Conservation (phyloP, 2,888 invertebrate genomes). For the Bugula neritina region DNA sequence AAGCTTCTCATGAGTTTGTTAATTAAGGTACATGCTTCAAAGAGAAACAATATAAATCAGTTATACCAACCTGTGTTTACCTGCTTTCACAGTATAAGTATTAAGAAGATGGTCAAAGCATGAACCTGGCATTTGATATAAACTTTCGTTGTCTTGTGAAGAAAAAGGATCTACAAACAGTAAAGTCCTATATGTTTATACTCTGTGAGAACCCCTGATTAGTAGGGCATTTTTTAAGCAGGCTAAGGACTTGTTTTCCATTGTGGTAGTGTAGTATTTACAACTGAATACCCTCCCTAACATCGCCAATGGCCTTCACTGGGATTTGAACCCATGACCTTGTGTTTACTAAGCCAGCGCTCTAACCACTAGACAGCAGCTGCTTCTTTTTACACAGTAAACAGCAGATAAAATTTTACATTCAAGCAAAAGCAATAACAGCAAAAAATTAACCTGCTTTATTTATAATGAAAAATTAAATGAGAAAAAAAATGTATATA, state of each 20-base stretch:
- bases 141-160: not conserved
- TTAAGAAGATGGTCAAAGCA: conserved; percentile 5
- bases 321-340: not conserved
- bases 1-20: no score
- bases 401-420: no score
- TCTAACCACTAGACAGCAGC: no score
- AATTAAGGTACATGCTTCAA: no score
- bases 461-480: not conserved
- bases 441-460: no score
- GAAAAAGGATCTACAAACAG: conserved; percentile 10
- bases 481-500: not conserved
- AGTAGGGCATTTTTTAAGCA: no score
- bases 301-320: not conserved
- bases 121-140: conserved; percentile 16
- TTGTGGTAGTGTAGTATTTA: no score
- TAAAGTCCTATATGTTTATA: not conserved
- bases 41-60: no score
- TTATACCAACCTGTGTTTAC: not conserved
- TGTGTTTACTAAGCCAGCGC: no score
- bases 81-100: conserved; percentile 4
- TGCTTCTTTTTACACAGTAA: no score
- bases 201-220: not conserved
- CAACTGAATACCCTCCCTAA: not conserved
- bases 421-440: no score
- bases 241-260: no score